Base-by-base conservation (phyloP, 2,888 invertebrate species). In the Pedicia rivosa region DNA sequence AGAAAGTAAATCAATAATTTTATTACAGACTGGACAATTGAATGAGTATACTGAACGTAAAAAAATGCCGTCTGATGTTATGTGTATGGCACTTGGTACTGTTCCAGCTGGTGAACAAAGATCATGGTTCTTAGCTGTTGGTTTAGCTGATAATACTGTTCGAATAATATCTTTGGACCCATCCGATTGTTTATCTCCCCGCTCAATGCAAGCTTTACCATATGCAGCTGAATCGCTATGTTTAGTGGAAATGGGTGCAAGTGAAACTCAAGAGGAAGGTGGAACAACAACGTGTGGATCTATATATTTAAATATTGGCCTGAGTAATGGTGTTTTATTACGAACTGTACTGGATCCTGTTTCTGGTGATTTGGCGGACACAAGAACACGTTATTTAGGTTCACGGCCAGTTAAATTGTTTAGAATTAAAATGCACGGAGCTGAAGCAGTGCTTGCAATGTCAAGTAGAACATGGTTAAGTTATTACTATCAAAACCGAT, bases 11-110 rank as follows among this genome's bases (percentile, higher is more conserved):
- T 29, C 15, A 16, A 16, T 15, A 3, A 25, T 25, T 3, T 3
- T 44, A 47, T 69, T 67, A 30, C 59, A 94, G 92, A 88, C 91
- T 46, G 97, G 97, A 2, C 92, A 95, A 59, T 65, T 99, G 35
- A 95, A 98, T 63, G 98, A 99, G 59, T 98, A 95, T 57, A 94
- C 92, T 7, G 95, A 97, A 56, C 72, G 95, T 8, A 92, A 94
- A 53, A 90, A 94, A 55, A 80, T 98, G 78, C 84, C 90, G 5
- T 81, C 87, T 1, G 97, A 98, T 59, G 94, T 98, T 1, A 82
- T 97, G 46, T 99, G 97, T 56, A 97, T 98, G 97, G 94, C 92
- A 0, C 63, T 98, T 41, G 95, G 92, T 1, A 86, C 86, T 37
- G 94, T 98, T 0, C 90, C 95, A 0, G 72, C 78, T 2, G 97